Evolutionary conservation across 2,113 vertebrate species (phyloP), one percentile per base, ranked within the genome.

Genomic region (Salvelinus sp.): DNA sequence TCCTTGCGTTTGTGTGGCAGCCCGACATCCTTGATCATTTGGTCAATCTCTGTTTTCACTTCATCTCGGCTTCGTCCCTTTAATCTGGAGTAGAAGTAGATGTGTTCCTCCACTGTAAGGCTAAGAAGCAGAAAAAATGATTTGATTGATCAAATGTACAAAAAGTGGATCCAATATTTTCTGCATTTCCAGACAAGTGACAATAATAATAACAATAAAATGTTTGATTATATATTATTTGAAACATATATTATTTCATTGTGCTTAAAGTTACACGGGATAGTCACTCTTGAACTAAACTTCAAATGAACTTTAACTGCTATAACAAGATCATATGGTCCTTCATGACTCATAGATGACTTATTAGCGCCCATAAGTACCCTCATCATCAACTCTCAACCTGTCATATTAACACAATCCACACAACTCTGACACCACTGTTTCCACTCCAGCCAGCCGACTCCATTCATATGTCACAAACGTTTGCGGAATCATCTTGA

Each of bases 31-130:
- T 87, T 71, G 72, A 95, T 95, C 94, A 99, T 97, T 90, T 98
- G 97, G 69, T 97, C 94, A 89, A 97, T 94, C 84, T 98, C 97
- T 0, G 84, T 83, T 76, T 95, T 91, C 83, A 98, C 95, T 2
- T 96, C 92, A 5, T 94, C 93, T 63, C 92, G 85, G 0, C 94
- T 92, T 47, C 91, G 87, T 13, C 98, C 97, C 83, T 99, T 99
- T 54, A 99, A 93, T 20, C 97, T 88, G 33, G 94, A 96, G 0
- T 98, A 99, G 90, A 99, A 99, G 93, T 97, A 99, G 84, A 99
- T 97, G 87, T 99, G 98, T 64, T 99, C 97, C 79, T 98, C 98
- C 1, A 99, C 97, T 2, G 98, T 99, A 81, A 99, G 88, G 80
- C 98, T 99, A 86, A 66, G 23, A 6, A 65, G 4, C 50, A 54